Base-by-base conservation (phyloP, 2,888 invertebrate species). In the Euzophera pinguis region DNA sequence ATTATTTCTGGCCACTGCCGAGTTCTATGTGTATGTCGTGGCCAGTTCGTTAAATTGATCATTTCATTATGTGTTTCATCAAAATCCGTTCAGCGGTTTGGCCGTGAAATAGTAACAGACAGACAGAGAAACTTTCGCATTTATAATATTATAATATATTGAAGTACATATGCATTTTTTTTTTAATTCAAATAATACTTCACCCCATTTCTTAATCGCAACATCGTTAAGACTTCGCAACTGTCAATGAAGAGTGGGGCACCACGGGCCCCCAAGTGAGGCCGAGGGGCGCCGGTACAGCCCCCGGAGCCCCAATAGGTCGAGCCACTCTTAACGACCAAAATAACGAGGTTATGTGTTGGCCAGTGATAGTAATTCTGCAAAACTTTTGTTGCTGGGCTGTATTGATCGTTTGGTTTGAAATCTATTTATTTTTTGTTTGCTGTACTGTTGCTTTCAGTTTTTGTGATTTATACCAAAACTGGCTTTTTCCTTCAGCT, bases 301-400 rank as follows among this genome's bases (percentile, higher is more conserved):
- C 47, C 55, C 9, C 60, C 65, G 63, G 67, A 60, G 62, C 62
- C 58, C 68, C 65, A 67, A 69, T 70, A 74, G 68, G 66, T 65
- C 62, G 59, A 54, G 63, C 57, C 50, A 52, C 50, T 53, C 53
- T 60, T 61, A 54, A 59, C 57, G 57, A 59, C 47, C 52, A 32
- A 32, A 32, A 41, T 50, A 50, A 50, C 27, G 37, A 34, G 10
- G 13, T 41, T 47, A 47, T 47, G 14, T 52, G 32, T 32, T 41
- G 37, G 38, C 45, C 39, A 13, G 12, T 39, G 39, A 39, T 38
- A 47, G 17, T 39, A 16, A 47, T 47, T 39, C 41, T 42, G 50
- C 22, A 8, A 38, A 29, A 39, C 9, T 49, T 49, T 39, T 38
- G 8, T 22, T 8, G 47, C 16, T 10, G 29, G 32, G 45, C 14